Evolutionary conservation across 2,888 invertebrate species (phyloP).

Genomic region (Mythimna impura): DNA sequence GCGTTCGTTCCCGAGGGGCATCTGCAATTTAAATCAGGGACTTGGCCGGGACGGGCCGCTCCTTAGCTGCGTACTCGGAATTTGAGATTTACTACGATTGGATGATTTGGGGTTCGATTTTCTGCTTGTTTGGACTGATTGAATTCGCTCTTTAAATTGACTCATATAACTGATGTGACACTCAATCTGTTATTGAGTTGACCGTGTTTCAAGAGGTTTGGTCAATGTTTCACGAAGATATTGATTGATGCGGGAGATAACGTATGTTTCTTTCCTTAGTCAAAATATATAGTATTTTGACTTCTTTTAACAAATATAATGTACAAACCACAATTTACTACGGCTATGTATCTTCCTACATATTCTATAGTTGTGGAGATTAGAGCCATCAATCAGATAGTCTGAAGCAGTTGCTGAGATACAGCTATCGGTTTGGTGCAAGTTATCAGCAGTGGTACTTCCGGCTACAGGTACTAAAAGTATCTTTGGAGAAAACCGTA

Average conservation of each 20-base stretch:
- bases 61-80: constrained; percentile 88
- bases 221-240: constrained; percentile 16
- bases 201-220: constrained; percentile 27
- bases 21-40: constrained; percentile 90
- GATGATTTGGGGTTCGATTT: constrained; percentile 90
- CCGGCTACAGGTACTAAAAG: constrained; percentile 15
- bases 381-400: constrained; percentile 84
- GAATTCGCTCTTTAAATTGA: constrained; percentile 84
- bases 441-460: constrained; percentile 62
- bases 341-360: constrained; percentile 77
- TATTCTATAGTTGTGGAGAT: constrained; percentile 81
- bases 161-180: constrained; percentile 74
- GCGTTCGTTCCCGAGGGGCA: constrained; percentile 86
- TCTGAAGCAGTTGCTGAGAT: constrained; percentile 76
- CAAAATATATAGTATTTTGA: constrained; percentile 30
- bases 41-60: constrained; percentile 87
- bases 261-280: constrained; percentile 21
- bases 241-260: constrained; percentile 1
- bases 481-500: constrained; percentile 7
- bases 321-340: constrained; percentile 66
- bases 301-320: constrained; percentile 64
- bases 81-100: constrained; percentile 89
- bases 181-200: constrained; percentile 57
- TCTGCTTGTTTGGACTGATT: constrained; percentile 89
- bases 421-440: constrained; percentile 69